These are phyloP conservation scores for Danio jaintianensis DNA, from an alignment of 2,797 vertebrate genomes.

Conservation along the genomic window DNA sequence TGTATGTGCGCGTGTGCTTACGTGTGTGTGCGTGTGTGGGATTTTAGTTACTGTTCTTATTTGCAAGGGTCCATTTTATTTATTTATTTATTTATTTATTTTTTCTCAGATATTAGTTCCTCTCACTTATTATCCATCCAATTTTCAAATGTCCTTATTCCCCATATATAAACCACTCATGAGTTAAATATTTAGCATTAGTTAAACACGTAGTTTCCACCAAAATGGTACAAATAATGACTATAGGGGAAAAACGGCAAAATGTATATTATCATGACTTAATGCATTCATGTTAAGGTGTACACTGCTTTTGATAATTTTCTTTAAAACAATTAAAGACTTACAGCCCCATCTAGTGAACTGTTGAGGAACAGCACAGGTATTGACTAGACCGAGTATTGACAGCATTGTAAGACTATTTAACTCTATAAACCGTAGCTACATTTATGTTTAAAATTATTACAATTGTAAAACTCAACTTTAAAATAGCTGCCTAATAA, in stretches of 20 bases:
- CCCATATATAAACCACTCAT: neutral
- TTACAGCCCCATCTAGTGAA: constrained; percentile 83
- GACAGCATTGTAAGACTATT: neutral
- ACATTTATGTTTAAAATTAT: neutral
- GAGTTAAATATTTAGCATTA: neutral
- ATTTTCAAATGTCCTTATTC: neutral
- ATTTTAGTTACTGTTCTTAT: too few species aligned
- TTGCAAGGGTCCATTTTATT: too few species aligned
- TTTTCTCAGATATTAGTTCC: too few species aligned
- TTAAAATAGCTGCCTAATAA: too few species aligned
- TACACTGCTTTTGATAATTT: neutral
- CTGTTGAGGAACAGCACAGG: neutral
- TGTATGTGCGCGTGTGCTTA: too few species aligned
- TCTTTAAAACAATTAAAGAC: constrained; percentile 67
- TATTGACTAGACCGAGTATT: neutral
- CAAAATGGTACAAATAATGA: neutral
- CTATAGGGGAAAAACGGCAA: neutral
- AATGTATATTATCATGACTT: neutral
- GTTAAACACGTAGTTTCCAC: neutral
- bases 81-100: too few species aligned
- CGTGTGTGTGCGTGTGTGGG: too few species aligned
- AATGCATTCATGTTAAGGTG: neutral
- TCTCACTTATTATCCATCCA: neutral
- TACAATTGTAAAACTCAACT: too few species aligned
- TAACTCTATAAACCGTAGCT: too few species aligned